Evolutionary conservation across 2,888 invertebrate genomes (phyloP).

Genomic region (Chironomus tentans): DNA sequence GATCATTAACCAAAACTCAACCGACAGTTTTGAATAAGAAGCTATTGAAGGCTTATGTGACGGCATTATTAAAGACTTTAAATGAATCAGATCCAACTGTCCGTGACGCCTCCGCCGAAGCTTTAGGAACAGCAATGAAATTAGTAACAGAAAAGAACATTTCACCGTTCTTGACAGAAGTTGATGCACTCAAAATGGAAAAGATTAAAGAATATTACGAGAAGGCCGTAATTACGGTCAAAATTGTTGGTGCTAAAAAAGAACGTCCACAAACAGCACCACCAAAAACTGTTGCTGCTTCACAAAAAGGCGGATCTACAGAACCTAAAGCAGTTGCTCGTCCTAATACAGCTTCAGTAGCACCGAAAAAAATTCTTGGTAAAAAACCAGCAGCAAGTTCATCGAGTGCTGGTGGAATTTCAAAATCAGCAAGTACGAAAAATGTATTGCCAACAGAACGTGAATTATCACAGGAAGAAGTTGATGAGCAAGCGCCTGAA

Average conservation of each 20-base stretch:
- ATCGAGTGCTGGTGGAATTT: conserved; percentile 30
- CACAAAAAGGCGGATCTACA: conserved; percentile 35
- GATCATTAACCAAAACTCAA: conserved; percentile 73
- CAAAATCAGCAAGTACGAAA: conserved; percentile 38
- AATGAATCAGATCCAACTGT: conserved; percentile 71
- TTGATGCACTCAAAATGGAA: conserved; percentile 83
- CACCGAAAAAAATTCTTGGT: conserved; percentile 31
- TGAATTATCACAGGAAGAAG: conserved; percentile 67
- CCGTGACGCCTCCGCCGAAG: conserved; percentile 85
- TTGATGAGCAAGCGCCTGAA: conserved; percentile 61
- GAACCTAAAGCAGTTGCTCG: conserved; percentile 37
- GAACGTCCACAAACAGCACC: conserved; percentile 40
- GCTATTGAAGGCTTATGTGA: conserved; percentile 70
- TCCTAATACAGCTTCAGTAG: conserved; percentile 34
- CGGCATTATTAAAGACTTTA: conserved; percentile 60
- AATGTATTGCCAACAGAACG: conserved; percentile 46
- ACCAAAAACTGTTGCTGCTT: conserved; percentile 32
- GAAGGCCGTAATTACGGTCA: conserved; percentile 78
- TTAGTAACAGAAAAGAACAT: conserved; percentile 88
- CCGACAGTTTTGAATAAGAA: conserved; percentile 82
- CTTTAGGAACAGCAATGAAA: conserved; percentile 88
- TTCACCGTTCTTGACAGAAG: conserved; percentile 72
- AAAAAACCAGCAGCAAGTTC: conserved; percentile 31
- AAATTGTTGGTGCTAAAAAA: conserved; percentile 53
- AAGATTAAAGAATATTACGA: conserved; percentile 93